Evolutionary conservation across 2,888 invertebrate species (phyloP).

Genomic region (Aromia moschata): DNA sequence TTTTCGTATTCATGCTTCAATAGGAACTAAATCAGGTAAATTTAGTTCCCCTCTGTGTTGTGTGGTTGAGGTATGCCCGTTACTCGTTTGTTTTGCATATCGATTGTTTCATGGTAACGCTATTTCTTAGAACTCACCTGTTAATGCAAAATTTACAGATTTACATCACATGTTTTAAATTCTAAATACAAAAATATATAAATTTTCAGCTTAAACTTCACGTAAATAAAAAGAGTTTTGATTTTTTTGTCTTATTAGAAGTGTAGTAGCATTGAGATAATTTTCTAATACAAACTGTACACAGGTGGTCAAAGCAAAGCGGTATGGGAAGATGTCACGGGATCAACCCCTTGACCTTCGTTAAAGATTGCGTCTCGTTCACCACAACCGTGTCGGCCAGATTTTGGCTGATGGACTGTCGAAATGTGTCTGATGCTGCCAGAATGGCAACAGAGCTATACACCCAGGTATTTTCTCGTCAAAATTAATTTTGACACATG

Average conservation of each 20-base stretch:
- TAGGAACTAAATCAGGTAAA: constrained; percentile 65
- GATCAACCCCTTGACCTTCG: constrained; percentile 97
- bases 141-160: too few species aligned
- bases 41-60: constrained; percentile 57
- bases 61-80: constrained; percentile 34
- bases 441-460: constrained; percentile 97
- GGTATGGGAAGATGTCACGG: constrained; percentile 99
- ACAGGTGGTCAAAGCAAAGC: constrained; percentile 92
- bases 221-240: not conserved
- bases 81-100: not conserved
- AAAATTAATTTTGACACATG: not conserved
- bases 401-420: constrained; percentile 99
- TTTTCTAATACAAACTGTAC: constrained; percentile 5
- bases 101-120: not conserved
- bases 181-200: too few species aligned
- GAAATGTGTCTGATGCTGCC: constrained; percentile 93
- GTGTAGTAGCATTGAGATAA: too few species aligned
- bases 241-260: too few species aligned
- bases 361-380: constrained; percentile 97
- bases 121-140: not conserved
- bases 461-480: constrained; percentile 71
- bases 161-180: too few species aligned
- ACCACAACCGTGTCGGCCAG: constrained; percentile 98
- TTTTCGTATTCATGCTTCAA: constrained; percentile 63
- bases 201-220: too few species aligned